Evolutionary conservation across 1,140 invertebrate genomes (phyloP).

Genomic region (Drosophila tsacasi): DNA sequence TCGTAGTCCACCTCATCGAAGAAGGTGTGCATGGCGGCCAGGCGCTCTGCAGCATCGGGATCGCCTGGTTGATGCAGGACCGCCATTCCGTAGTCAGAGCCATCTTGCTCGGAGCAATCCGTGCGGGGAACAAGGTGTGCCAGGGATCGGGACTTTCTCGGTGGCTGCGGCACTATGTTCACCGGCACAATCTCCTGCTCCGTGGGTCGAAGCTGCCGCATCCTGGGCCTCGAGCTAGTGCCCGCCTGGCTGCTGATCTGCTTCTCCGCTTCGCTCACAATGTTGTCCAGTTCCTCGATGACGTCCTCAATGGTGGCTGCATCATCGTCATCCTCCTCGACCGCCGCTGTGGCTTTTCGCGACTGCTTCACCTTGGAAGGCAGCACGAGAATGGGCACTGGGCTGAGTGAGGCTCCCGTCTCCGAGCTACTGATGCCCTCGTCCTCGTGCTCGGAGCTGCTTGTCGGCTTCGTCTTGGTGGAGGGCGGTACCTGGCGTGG

Average conservation of each 20-base stretch:
- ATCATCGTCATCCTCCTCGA: conserved; percentile 86
- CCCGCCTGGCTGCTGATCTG: conserved; percentile 86
- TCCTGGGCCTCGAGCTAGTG: conserved; percentile 63
- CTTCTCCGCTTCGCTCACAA: conserved; percentile 93
- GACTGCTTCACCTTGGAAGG: conserved; percentile 75
- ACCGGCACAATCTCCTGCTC: conserved; percentile 88
- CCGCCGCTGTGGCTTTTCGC: conserved; percentile 14
- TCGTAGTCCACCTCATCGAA: conserved; percentile 86
- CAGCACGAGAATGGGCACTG: conserved; percentile 85
- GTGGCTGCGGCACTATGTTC: conserved; percentile 88
- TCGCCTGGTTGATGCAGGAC: conserved; percentile 65
- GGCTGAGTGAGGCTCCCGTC: conserved; percentile 88
- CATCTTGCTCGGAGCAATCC: conserved; percentile 79
- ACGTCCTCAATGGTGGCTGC: conserved; percentile 95
- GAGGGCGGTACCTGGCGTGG: conserved; percentile 77
- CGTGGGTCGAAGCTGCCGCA: conserved; percentile 26
- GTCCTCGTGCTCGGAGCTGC: conserved; percentile 92
- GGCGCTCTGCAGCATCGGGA: conserved; percentile 55
- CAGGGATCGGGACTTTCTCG: conserved; percentile 86
- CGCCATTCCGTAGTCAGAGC: conserved; percentile 78
- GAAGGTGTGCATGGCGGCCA: conserved; percentile 74
- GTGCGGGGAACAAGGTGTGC: conserved; percentile 86
- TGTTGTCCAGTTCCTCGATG: conserved; percentile 93
- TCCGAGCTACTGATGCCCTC: conserved; percentile 94
- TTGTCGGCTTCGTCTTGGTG: conserved; percentile 67